A percentile compares a stretch with the other conserved stretches of the same genome.
These are phyloP conservation scores for Amblyornis subalaris DNA, from an alignment of 2,113 vertebrate species.

Conservation along the genomic window DNA sequence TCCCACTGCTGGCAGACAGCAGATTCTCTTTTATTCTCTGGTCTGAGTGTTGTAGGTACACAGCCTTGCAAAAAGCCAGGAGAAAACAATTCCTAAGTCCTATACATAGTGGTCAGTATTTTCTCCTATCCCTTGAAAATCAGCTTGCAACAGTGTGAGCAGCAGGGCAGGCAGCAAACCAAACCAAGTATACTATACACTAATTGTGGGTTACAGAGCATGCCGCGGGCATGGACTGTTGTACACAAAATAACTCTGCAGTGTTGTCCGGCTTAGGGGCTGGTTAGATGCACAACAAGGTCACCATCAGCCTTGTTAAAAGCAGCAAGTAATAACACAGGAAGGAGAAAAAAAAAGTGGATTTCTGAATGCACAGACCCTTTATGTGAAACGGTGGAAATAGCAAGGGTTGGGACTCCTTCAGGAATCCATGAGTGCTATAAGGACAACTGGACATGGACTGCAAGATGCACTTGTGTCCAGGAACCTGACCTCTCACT, in stretches of 20 bases:
- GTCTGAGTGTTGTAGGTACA: background rate
- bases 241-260: background rate
- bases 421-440: background rate
- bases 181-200: background rate
- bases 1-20: background rate
- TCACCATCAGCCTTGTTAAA: background rate
- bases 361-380: background rate
- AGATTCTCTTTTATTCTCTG: background rate
- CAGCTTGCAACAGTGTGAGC: background rate
- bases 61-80: background rate
- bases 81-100: background rate
- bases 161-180: conserved; percentile 6
- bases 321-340: background rate
- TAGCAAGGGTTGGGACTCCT: background rate
- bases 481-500: background rate
- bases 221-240: background rate
- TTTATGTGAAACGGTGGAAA: background rate
- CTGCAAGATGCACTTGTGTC: background rate
- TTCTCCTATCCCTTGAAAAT: background rate
- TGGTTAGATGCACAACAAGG: background rate
- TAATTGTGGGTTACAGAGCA: background rate
- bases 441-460: background rate
- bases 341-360: background rate
- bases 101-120: background rate
- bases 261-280: background rate